Conservation (phyloP, 2,113 vertebrate genomes). For the Catharus minimus region DNA sequence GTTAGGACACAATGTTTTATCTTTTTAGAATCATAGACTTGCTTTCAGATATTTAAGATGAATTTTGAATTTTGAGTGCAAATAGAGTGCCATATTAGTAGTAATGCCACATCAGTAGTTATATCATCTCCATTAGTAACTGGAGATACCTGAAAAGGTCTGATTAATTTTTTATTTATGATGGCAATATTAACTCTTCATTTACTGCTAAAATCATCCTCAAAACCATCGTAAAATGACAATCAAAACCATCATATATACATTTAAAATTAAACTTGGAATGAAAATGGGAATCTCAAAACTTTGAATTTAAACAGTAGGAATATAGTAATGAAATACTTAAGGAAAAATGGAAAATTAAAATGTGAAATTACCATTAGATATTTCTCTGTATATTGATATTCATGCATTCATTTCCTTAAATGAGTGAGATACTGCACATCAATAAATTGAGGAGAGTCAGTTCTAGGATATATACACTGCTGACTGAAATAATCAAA, state of each 20-base stretch:
- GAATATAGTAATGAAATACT: neutral
- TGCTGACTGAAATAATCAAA: neutral
- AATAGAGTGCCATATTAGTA: neutral
- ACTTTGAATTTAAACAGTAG: neutral
- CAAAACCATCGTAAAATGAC: neutral
- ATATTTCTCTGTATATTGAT: neutral
- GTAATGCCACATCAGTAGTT: neutral
- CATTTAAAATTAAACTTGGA: neutral
- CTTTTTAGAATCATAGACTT: neutral
- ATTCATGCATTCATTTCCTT: neutral
- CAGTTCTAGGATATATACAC: neutral
- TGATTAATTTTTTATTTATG: neutral
- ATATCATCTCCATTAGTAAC: neutral
- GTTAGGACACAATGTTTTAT: neutral
- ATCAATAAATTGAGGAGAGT: neutral
- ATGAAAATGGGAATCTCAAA: neutral
- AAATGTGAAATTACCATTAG: neutral
- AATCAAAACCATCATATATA: neutral
- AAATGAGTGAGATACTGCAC: neutral
- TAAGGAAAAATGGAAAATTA: neutral
- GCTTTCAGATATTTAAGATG: neutral
- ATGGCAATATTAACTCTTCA: neutral
- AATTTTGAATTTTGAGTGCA: neutral
- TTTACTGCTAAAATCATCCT: neutral
- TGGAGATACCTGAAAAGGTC: neutral